Base-by-base conservation (phyloP, 2,113 vertebrate genomes). In the Eupsittula cactorum region DNA sequence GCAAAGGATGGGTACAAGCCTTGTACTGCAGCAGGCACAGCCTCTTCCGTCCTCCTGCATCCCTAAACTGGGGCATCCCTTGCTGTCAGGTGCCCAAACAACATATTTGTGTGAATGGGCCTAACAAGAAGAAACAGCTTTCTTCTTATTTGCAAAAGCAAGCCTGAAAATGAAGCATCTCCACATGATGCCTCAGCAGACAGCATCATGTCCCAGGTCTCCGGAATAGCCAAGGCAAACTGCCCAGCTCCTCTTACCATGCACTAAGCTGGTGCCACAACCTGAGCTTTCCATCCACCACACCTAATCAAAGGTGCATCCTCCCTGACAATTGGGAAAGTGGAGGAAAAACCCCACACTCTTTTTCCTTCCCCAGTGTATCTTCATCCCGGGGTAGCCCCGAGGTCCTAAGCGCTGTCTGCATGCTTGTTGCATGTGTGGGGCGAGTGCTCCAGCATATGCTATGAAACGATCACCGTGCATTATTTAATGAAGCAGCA, bases 281-380 rank as follows among this genome's bases (percentile, higher is more conserved):
- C 70, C 44, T 62, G 67, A 86, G 52, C 42, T 64, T 62, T 41
- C 35, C 47, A 47, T 31, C 71, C 37, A 20, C n/a, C 28, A 8
- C 37, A 3, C 9, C 19, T 62, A 73, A 83, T 6, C 21, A 24
- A 46, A 33, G 19, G 6, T 6, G 13, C 7, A 14, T 21, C 28
- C 24, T 73, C 21, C 31, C 63, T 33, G 33, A 28, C 21, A 67
- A 35, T 0, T 16, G 29, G 13, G 23, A 0, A 27, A 75, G 23
- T 1, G 2, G 3, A 3, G 2, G 5, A 1, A 0, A 1, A 7
- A n/a, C 4, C 10, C 31, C 21, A 6, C 7, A 5, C 1, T n/a
- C 7, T 80, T 50, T 50, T 68, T 21, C 13, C 53, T 55, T 41
- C 42, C 47, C 18, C 10, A 9, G 44, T 6, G 7, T 25, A 10